These are phyloP conservation scores for Ceratotherium simum DNA, from an alignment of 2,113 vertebrate species.

Conservation along the genomic window DNA sequence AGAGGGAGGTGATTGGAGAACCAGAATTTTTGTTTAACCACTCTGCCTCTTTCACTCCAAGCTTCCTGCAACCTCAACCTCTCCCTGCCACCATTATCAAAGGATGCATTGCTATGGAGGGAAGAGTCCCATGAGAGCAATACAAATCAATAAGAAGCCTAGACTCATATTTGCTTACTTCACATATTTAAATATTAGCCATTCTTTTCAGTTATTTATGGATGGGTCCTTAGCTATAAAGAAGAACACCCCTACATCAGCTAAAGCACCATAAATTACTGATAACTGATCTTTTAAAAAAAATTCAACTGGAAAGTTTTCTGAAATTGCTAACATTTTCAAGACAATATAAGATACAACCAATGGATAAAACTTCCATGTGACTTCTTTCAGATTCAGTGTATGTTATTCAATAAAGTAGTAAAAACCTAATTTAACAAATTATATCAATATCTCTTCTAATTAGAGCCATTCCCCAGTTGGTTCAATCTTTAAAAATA, in stretches of 20 bases:
- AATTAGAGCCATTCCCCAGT: background rate
- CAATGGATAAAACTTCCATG: background rate
- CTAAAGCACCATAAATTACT: background rate
- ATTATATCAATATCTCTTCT: background rate
- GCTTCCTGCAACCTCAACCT: background rate
- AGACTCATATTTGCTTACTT: background rate
- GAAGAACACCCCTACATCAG: background rate
- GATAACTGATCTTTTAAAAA: background rate
- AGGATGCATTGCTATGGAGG: background rate
- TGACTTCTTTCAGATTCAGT: conserved; percentile 1
- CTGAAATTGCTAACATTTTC: conserved; percentile 31
- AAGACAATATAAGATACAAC: background rate
- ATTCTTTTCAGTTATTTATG: conserved; percentile 35
- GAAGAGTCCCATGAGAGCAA: background rate
- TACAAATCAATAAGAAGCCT: background rate
- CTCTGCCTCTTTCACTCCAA: background rate
- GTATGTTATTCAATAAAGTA: background rate
- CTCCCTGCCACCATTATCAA: background rate
- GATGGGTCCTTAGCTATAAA: background rate
- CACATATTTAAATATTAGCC: background rate
- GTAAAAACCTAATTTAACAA: conserved; percentile 6
- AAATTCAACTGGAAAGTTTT: background rate
- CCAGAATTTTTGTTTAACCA: background rate
- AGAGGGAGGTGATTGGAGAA: background rate
- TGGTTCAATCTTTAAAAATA: background rate